A percentile compares a stretch with the other conserved stretches of the same genome.
Conservation (phyloP, 2,888 invertebrate species). For the Oxycera nigricornis region DNA sequence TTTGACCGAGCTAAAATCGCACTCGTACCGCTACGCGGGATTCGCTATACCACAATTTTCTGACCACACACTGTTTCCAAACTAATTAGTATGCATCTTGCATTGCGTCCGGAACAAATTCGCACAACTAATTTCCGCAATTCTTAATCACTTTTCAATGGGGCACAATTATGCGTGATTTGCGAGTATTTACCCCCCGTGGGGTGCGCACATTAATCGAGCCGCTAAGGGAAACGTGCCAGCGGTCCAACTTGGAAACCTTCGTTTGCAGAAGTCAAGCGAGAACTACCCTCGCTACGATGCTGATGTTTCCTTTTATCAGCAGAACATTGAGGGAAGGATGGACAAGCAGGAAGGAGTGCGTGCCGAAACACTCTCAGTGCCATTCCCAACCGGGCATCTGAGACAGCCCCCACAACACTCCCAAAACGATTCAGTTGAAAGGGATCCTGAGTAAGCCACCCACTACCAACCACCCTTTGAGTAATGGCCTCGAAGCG, state of each 20-base stretch:
- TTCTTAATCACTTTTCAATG: slow-evolving; percentile 19
- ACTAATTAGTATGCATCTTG: not conserved
- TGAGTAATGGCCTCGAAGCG: too few species aligned
- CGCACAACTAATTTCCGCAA: slow-evolving; percentile 1
- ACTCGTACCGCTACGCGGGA: not conserved
- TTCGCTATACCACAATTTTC: not conserved
- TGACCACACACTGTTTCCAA: not conserved
- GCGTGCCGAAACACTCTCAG: too few species aligned
- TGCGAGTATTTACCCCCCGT: not conserved
- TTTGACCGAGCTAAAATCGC: not conserved
- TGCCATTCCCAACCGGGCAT: slow-evolving; percentile 7
- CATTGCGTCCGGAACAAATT: not conserved
- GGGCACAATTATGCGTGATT: not conserved
- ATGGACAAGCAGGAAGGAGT: not conserved
- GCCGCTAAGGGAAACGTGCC: not conserved
- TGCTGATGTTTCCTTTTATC: slow-evolving; percentile 26
- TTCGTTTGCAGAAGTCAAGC: slow-evolving; percentile 11
- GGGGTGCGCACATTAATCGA: slow-evolving; percentile 9
- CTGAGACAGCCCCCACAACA: not conserved
- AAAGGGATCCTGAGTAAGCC: too few species aligned
- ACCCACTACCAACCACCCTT: slow-evolving; percentile 1
- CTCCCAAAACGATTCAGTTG: not conserved
- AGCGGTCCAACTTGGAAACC: not conserved
- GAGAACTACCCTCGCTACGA: not conserved
- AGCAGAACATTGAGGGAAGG: too few species aligned